These are phyloP conservation scores for Nasonovia ribisnigri DNA, from an alignment of 2,888 invertebrate genomes.

Conservation along the genomic window DNA sequence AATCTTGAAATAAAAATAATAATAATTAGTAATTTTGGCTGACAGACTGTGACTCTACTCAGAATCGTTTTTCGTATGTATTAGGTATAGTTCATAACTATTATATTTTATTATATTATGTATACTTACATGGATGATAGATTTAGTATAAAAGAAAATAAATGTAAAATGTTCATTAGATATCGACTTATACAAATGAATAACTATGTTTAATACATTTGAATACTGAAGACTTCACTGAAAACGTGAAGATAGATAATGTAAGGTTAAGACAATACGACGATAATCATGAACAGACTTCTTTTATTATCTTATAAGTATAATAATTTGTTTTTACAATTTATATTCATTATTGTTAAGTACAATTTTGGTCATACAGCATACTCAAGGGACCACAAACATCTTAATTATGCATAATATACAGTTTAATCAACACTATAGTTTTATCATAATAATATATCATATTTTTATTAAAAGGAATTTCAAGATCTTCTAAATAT, in stretches of 20 bases:
- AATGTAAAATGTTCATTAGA: neutral
- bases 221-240: neutral
- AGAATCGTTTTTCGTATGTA: too few relatives aligned
- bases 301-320: constrained; percentile 61
- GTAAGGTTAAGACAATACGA: neutral
- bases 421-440: constrained; percentile 54
- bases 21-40: too few relatives aligned
- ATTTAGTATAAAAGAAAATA: neutral
- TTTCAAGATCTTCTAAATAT: constrained; percentile 43
- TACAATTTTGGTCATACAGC: constrained; percentile 56
- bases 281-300: constrained; percentile 59
- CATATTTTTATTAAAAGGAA: constrained; percentile 45
- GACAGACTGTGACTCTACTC: too few relatives aligned
- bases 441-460: constrained; percentile 21
- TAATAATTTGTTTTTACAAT: constrained; percentile 62
- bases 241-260: neutral
- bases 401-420: constrained; percentile 34
- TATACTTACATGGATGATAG: neutral
- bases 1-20: too few relatives aligned
- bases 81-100: too few relatives aligned
- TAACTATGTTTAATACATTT: neutral
- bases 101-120: too few relatives aligned
- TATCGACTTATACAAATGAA: neutral
- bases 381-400: constrained; percentile 25
- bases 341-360: constrained; percentile 55